Percentiles rank a stretch among this genome's conserved stretches.
phyloP scores from a whole-genome alignment of 2,113 vertebrate species.

The Rhinolophus sinicus region DNA sequence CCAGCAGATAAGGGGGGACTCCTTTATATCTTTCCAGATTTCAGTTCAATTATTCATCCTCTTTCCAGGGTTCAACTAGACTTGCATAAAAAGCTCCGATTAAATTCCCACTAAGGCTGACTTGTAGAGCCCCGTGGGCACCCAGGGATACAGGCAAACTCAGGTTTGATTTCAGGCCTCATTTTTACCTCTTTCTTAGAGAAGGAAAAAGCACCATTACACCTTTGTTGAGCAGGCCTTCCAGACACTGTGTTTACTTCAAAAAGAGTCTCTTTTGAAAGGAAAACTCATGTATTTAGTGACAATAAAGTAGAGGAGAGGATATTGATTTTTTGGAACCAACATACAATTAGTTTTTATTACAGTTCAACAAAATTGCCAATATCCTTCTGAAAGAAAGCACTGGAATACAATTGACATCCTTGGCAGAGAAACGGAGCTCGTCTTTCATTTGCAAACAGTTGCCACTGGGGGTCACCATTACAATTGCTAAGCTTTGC shows the following conservation, averaged over 20 bases:
- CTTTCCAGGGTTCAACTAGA: conserved; percentile 6
- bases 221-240: background rate
- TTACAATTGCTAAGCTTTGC: conserved; percentile 70
- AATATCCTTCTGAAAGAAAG: conserved; percentile 58
- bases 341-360: conserved; percentile 65
- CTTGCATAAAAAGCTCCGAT: background rate
- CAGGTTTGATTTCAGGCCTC: background rate
- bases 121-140: background rate
- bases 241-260: conserved; percentile 9
- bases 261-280: conserved; percentile 37
- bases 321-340: background rate
- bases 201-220: background rate
- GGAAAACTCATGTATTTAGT: background rate
- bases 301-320: conserved; percentile 38
- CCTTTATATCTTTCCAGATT: conserved; percentile 13
- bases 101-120: background rate
- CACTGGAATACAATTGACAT: conserved; percentile 63
- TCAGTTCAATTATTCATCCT: background rate
- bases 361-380: conserved; percentile 62
- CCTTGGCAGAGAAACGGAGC: background rate
- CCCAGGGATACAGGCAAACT: background rate
- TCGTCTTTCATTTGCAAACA: conserved; percentile 69
- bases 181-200: background rate
- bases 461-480: conserved; percentile 81
- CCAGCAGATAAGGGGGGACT: background rate